Evolutionary conservation across 2,797 vertebrate species (phyloP).

Genomic region (Myripristis murdjan): DNA sequence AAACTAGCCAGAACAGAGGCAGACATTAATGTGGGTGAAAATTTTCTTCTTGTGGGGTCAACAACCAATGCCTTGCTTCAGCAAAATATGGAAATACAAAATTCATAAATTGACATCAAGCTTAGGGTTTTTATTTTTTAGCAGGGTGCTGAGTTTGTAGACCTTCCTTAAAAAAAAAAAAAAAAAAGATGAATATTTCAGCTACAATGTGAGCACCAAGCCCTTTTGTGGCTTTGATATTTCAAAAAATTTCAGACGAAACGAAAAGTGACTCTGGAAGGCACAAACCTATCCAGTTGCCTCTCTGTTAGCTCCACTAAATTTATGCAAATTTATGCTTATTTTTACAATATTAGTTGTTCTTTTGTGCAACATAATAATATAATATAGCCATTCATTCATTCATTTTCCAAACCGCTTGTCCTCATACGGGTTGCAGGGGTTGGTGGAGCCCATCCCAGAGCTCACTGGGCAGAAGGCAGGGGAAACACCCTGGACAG

Average conservation of each 20-base stretch:
- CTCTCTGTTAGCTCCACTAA: no score
- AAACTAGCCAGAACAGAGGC: slow-evolving; percentile 11
- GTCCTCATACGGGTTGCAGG: no score
- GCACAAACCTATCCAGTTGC: no score
- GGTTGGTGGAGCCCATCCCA: no score
- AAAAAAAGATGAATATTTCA: neutral
- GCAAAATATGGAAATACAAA: slow-evolving; percentile 6
- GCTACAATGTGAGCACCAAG: neutral
- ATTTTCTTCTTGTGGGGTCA: slow-evolving; percentile 18
- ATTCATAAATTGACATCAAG: neutral
- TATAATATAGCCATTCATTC: no score
- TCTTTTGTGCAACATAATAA: no score
- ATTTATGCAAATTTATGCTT: no score
- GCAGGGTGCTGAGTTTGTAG: neutral
- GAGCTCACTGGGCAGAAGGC: no score
- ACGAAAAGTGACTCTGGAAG: no score
- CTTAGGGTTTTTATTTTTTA: neutral
- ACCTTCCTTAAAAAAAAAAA: neutral
- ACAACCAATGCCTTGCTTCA: slow-evolving; percentile 9
- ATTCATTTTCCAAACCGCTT: no score
- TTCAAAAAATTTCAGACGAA: neutral
- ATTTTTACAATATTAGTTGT: no score
- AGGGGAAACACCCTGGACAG: no score
- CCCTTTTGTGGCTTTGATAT: neutral
- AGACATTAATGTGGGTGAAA: slow-evolving; percentile 28